Evolutionary conservation across 2,888 invertebrate species (phyloP).

Genomic region (Melinopterus prodromus): DNA sequence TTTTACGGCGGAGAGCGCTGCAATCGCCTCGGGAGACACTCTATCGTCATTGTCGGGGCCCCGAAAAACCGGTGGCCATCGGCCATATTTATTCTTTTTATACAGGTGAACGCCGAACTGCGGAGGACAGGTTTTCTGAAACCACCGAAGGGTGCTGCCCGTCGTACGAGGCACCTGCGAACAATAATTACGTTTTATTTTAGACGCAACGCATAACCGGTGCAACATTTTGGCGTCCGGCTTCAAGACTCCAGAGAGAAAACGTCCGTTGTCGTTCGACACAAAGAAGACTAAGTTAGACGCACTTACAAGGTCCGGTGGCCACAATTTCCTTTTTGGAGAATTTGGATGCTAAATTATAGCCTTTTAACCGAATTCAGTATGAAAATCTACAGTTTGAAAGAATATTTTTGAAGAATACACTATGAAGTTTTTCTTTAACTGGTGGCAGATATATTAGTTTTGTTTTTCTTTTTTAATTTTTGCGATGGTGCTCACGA

Average conservation of each 20-base stretch:
- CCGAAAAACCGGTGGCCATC: constrained; percentile 4
- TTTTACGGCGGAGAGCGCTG: background rate
- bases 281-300: background rate
- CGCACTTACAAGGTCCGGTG: background rate
- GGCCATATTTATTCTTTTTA: constrained; percentile 4
- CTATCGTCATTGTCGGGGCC: background rate
- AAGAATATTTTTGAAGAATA: no score
- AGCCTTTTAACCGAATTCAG: no score
- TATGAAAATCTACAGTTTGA: no score
- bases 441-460: no score
- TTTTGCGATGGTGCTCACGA: no score
- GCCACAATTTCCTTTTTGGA: no score
- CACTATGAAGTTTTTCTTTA: no score
- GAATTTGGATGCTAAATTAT: no score
- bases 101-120: background rate
- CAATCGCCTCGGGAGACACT: background rate
- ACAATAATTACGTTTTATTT: constrained; percentile 45
- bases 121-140: background rate
- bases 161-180: constrained; percentile 47
- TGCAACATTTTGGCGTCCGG: background rate
- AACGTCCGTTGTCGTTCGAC: background rate
- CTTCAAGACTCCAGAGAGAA: background rate
- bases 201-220: background rate
- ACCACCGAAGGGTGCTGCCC: constrained; percentile 42
- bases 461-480: no score